Evolutionary conservation across 1,140 invertebrate genomes (phyloP).

Genomic region (Samia ricini): DNA sequence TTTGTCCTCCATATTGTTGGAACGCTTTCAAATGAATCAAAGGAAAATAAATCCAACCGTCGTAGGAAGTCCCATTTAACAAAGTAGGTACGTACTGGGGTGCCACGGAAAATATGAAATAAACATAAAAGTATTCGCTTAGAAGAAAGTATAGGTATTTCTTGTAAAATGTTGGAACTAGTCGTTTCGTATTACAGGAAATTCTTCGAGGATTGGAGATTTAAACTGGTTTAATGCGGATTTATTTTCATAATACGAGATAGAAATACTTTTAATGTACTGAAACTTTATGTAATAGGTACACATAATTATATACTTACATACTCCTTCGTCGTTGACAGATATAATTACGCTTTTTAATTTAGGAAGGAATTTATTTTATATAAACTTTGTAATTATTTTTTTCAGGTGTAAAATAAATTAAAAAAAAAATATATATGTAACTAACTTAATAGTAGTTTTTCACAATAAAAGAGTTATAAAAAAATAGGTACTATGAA

Average conservation of each 20-base stretch:
- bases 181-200: neutral
- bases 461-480: too few species aligned
- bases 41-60: neutral
- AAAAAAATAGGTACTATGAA: slow-evolving; percentile 9
- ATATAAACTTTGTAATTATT: too few species aligned
- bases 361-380: too few species aligned
- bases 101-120: neutral
- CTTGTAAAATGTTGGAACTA: neutral
- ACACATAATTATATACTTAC: too few species aligned
- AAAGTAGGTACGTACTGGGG: too few species aligned
- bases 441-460: too few species aligned
- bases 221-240: neutral
- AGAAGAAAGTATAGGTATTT: too few species aligned
- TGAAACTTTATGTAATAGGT: neutral
- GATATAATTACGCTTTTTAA: too few species aligned
- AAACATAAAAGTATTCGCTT: neutral
- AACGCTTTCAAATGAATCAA: slow-evolving; percentile 7
- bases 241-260: neutral
- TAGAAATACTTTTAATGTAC: neutral
- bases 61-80: neutral
- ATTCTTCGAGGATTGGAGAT: neutral
- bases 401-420: too few species aligned
- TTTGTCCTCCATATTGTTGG: slow-evolving; percentile 1
- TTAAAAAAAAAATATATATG: too few species aligned
- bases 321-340: too few species aligned